phyloP scores from a whole-genome alignment of 2,797 vertebrate species.

The Synaphobranchus kaupii region DNA sequence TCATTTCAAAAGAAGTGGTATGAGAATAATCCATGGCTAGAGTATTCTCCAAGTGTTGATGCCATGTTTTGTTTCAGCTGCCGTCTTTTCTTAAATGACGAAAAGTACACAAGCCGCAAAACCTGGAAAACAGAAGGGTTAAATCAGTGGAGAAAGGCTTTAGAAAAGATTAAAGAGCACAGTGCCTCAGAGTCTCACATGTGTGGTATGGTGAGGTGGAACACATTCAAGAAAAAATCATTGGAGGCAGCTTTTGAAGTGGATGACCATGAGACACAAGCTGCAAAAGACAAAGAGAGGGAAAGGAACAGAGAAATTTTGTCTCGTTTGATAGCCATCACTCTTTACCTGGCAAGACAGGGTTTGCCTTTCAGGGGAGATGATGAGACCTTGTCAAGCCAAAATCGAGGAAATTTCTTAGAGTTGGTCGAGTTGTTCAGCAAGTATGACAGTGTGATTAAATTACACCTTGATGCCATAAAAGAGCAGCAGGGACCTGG shows the following conservation, averaged over 20 bases:
- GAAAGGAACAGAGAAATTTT: constrained; percentile 37
- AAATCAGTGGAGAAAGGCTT: constrained; percentile 22
- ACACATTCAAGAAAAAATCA: constrained; percentile 23
- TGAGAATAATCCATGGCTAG: constrained; percentile 29
- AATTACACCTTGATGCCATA: constrained; percentile 30
- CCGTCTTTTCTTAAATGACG: constrained; percentile 18
- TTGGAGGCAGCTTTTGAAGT: constrained; percentile 35
- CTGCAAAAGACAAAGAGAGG: constrained; percentile 32
- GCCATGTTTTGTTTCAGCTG: constrained; percentile 27
- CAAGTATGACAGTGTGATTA: constrained; percentile 43
- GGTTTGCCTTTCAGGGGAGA: constrained; percentile 40
- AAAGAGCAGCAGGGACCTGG: constrained; percentile 53
- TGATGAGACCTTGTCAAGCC: constrained; percentile 33
- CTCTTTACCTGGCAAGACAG: constrained; percentile 35
- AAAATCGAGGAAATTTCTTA: constrained; percentile 40
- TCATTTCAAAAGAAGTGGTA: constrained; percentile 34
- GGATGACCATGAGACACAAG: constrained; percentile 28
- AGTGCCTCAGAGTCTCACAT: constrained; percentile 32
- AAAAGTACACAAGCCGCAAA: constrained; percentile 6
- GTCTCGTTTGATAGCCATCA: constrained; percentile 35
- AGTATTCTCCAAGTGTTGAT: constrained; percentile 12
- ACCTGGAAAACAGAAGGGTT: constrained; percentile 8
- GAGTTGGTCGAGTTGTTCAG: constrained; percentile 40
- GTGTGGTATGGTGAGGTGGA: constrained; percentile 32
- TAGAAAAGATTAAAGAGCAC: constrained; percentile 31